Conservation (phyloP, 2,888 invertebrate species). For the Dendrolimus pini region DNA sequence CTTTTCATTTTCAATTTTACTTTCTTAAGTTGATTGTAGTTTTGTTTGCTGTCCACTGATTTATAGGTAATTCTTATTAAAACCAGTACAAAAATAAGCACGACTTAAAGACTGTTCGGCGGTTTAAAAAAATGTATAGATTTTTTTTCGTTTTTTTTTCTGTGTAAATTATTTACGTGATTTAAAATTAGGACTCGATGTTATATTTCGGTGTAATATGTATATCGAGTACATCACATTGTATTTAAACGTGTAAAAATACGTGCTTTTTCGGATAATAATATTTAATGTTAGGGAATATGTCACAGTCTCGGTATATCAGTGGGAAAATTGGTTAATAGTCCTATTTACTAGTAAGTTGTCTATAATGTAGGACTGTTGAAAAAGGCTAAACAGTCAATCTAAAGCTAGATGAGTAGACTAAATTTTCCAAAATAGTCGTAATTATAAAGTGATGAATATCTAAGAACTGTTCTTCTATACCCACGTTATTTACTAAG, state of each 20-base stretch:
- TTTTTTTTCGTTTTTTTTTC: not conserved
- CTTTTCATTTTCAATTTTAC: too few species aligned
- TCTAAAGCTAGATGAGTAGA: too few species aligned
- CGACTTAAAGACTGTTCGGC: not conserved
- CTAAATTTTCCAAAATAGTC: too few species aligned
- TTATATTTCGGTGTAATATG: constrained; percentile 17
- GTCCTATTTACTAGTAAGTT: too few species aligned
- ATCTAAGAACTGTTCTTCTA: too few species aligned
- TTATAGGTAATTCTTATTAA: too few species aligned
- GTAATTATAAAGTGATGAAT: too few species aligned
- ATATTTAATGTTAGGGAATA: not conserved
- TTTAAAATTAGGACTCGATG: constrained; percentile 16
- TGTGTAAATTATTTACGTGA: not conserved
- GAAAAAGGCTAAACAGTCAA: too few species aligned
- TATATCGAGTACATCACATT: constrained; percentile 23
- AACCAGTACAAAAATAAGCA: not conserved
- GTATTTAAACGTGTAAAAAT: constrained; percentile 20
- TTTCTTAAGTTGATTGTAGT: too few species aligned
- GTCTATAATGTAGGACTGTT: too few species aligned
- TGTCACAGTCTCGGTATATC: not conserved
- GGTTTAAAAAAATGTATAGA: not conserved
- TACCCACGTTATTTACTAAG: too few species aligned
- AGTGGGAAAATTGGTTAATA: not conserved
- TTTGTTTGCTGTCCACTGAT: too few species aligned
- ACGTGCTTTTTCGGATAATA: constrained; percentile 10